Base-by-base conservation (phyloP, 1,140 invertebrate species). In the Drosophila sproati region DNA sequence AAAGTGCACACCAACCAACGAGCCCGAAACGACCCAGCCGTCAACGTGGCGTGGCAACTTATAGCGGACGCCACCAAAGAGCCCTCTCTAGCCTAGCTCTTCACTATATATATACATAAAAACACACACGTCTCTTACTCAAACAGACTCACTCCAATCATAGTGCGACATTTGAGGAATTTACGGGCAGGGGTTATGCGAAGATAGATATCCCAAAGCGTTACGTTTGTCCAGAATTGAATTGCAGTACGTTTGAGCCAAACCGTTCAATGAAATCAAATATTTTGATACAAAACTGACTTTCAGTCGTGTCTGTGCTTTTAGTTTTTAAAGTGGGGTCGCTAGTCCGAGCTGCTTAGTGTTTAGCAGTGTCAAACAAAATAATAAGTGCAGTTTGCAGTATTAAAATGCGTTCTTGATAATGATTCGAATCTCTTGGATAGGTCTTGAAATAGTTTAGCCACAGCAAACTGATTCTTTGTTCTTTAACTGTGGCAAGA, bases 281-380 rank as follows among this genome's bases (percentile, higher is more conserved):
- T 87, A 86, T 86, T 87, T 86, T 79, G 79, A 68, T 57, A 80
- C 54, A 64, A 72, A 88, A 86, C 75, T 20, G 20, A 20, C 20
- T 20, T 20, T 20, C 20, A 20, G 20, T 20, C 20, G 20, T 20
- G 1, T 20, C 1, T 20, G 20, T 20, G 20, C 20, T 20, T 20
- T 20, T 20, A 20, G 20, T 20, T 20, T 20, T 20, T 20, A 20
- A 20, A 20, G 0, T 20, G 20, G 20, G 20, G 20, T 20, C 20
- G 20, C 20, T 20, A 20, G 20, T 20, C 20, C 20, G 20, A 20
- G 20, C 20, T 20, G 20, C 20, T 20, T 20, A 54, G 51, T 54
- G 51, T 28, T 54, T 32, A 20, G 10, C 34, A 54, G 12, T 4
- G 34, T 6, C 51, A 54, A 54, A 54, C 20, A 20, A 20, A 20